phyloP scores from a whole-genome alignment of 2,113 vertebrate genomes.

The Xenus cinereus region DNA sequence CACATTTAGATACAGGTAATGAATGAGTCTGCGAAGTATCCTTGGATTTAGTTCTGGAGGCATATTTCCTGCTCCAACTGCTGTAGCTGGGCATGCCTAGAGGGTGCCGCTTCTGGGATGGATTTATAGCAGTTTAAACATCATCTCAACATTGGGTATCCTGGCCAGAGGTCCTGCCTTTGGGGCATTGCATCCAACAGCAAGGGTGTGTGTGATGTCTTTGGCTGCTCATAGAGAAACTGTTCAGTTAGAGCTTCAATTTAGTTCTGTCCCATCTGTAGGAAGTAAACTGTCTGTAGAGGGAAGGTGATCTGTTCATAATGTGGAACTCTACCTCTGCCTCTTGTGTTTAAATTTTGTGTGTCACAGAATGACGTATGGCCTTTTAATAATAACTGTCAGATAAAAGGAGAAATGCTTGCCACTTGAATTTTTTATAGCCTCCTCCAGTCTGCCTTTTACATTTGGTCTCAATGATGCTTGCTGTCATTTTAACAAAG shows the following conservation, averaged over 20 bases:
- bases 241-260: not conserved
- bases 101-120: not conserved
- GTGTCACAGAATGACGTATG: slow-evolving; percentile 18
- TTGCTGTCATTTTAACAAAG: slow-evolving; percentile 69
- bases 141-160: not conserved
- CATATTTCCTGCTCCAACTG: not conserved
- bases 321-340: slow-evolving; percentile 27
- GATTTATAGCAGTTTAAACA: not conserved
- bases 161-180: not conserved
- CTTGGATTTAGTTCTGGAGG: not conserved
- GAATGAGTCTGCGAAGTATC: not conserved
- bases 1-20: not conserved
- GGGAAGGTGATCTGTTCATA: not conserved
- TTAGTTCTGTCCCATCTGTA: not conserved
- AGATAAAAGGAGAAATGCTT: slow-evolving; percentile 70
- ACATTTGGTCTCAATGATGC: slow-evolving; percentile 67
- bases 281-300: not conserved
- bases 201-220: not conserved
- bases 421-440: slow-evolving; percentile 68
- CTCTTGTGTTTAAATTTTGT: slow-evolving; percentile 33
- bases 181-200: not conserved
- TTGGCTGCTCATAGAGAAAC: not conserved
- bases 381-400: slow-evolving; percentile 66
- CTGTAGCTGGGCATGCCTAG: not conserved
- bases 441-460: slow-evolving; percentile 50